Percentiles rank a stretch among this genome's conserved stretches.
Evolutionary conservation across 1,140 invertebrate genomes (phyloP).

Genomic region (Drosophila murphyi): DNA sequence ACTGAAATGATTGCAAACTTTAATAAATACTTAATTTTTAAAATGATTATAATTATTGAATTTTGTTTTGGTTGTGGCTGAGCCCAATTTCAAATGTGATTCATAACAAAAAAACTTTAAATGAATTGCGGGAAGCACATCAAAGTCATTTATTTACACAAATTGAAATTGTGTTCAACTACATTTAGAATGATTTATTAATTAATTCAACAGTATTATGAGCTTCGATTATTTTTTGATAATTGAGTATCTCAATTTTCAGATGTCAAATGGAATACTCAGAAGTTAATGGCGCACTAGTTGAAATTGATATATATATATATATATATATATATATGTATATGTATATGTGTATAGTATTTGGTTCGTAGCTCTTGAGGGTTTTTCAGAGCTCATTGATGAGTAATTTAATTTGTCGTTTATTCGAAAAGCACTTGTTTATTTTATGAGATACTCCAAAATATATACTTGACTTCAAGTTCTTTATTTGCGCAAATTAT

Average conservation of each 20-base stretch:
- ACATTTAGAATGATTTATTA: background rate
- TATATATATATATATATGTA: conserved; percentile 24
- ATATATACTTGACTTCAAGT: conserved; percentile 79
- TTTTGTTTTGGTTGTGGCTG: too few relatives aligned
- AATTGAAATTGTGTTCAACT: too few relatives aligned
- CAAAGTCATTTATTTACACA: too few relatives aligned
- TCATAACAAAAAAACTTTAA: too few relatives aligned
- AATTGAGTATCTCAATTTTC: conserved; percentile 8
- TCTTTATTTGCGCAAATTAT: conserved; percentile 68
- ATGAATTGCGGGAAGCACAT: too few relatives aligned
- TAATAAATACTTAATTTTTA: too few relatives aligned
- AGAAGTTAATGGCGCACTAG: conserved; percentile 17
- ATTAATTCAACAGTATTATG: too few relatives aligned
- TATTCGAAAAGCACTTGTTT: conserved; percentile 80
- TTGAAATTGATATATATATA: conserved; percentile 3
- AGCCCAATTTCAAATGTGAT: too few relatives aligned
- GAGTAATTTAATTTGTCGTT: conserved; percentile 83
- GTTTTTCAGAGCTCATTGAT: conserved; percentile 49
- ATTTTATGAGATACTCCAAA: conserved; percentile 82
- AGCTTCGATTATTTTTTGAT: too few relatives aligned
- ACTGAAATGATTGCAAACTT: too few relatives aligned
- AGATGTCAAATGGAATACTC: conserved; percentile 34
- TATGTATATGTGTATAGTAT: conserved; percentile 1
- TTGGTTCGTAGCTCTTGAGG: conserved; percentile 29
- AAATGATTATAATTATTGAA: too few relatives aligned